These are phyloP conservation scores for Drosophila bocki DNA, from an alignment of 1,140 invertebrate genomes.

Conservation along the genomic window DNA sequence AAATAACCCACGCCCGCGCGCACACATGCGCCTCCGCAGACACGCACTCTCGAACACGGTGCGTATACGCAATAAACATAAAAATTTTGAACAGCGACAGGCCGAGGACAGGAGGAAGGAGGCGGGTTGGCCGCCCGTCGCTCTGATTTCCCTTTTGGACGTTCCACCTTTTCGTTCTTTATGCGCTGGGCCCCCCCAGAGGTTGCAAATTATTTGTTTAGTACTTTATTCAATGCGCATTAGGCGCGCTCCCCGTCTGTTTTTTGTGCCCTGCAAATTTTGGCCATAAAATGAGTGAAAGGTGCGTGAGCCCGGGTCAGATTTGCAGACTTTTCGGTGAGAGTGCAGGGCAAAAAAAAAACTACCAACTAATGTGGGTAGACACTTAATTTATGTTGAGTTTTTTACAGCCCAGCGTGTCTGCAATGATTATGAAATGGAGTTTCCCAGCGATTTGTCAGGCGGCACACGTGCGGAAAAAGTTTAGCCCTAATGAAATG, in stretches of 20 bases:
- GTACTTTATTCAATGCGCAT: conserved; percentile 81
- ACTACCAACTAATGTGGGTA: conserved; percentile 48
- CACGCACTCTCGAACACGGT: conserved; percentile 28
- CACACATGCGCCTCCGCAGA: conserved; percentile 24
- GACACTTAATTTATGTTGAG: conserved; percentile 45
- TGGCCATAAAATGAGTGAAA: conserved; percentile 62
- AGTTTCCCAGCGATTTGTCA: conserved; percentile 29
- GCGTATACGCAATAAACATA: conserved; percentile 79
- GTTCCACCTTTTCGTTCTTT: conserved; percentile 38
- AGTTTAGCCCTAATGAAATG: conserved; percentile 20
- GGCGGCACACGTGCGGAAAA: conserved; percentile 9
- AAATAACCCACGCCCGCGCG: conserved; percentile 36
- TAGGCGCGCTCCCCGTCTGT: conserved; percentile 48
- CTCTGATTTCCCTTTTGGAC: conserved; percentile 44
- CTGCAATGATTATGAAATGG: conserved; percentile 39
- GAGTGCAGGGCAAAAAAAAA: conserved; percentile 6
- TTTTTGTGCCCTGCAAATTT: conserved; percentile 29
- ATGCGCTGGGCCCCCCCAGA: conserved; percentile 41
- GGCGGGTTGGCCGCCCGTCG: conserved; percentile 1
- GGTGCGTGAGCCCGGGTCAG: conserved; percentile 25
- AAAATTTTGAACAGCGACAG: conserved; percentile 69
- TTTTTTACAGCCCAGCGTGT: conserved; percentile 29
- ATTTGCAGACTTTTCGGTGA: conserved; percentile 9
- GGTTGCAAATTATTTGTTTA: conserved; percentile 80
- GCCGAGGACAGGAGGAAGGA: background rate